Evolutionary conservation across 2,797 vertebrate species (phyloP).

Genomic region (Thaleichthys pacificus): DNA sequence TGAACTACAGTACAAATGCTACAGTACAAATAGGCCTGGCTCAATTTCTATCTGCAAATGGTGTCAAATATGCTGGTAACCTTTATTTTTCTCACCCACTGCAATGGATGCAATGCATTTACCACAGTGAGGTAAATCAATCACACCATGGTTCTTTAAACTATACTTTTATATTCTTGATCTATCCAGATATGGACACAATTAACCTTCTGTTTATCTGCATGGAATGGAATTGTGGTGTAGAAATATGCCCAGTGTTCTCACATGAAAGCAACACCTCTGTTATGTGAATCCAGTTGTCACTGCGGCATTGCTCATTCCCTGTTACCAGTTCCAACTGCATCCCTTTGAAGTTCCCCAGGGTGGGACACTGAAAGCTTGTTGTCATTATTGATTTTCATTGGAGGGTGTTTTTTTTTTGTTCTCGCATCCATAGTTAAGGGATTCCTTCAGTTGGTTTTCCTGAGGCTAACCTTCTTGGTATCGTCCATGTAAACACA

Average conservation of each 20-base stretch:
- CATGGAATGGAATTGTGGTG: too few species aligned
- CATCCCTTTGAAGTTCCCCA: constrained; percentile 45
- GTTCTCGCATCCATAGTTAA: constrained; percentile 15
- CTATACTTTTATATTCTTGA: too few species aligned
- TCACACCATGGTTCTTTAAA: too few species aligned
- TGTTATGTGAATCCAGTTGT: constrained; percentile 34
- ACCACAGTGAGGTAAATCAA: too few species aligned
- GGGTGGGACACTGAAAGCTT: constrained; percentile 37
- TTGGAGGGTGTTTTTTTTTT: constrained; percentile 46
- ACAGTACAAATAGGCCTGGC: too few species aligned
- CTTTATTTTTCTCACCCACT: too few species aligned
- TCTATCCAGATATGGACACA: too few species aligned
- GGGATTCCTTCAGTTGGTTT: constrained; percentile 22
- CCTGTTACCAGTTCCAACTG: constrained; percentile 11
- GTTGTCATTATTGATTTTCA: constrained; percentile 50
- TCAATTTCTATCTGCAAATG: too few species aligned
- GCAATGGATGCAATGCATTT: too few species aligned
- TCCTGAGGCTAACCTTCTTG: constrained; percentile 4
- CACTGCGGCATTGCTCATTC: constrained; percentile 19
- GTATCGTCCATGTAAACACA: constrained; percentile 4
- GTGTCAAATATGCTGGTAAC: too few species aligned
- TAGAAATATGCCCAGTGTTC: background rate
- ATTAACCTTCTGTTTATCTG: too few species aligned
- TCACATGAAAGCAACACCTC: background rate
- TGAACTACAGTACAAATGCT: background rate